Evolutionary conservation across 2,113 vertebrate species (phyloP).

Genomic region (Monopterus albus): DNA sequence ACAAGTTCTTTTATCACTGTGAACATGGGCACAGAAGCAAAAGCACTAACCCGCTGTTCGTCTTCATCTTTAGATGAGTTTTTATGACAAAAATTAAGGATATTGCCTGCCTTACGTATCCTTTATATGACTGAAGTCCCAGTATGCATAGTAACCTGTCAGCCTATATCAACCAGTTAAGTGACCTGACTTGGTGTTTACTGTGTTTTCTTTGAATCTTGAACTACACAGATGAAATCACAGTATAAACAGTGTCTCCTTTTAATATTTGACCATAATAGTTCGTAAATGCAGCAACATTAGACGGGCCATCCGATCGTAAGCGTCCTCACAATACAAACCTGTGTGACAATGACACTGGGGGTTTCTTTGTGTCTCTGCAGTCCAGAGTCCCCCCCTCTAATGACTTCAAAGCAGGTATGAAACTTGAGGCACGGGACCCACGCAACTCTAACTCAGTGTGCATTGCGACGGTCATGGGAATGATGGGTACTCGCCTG

Average conservation of each 20-base stretch:
- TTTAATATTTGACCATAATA: no score
- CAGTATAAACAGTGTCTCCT: no score
- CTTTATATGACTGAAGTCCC: no score
- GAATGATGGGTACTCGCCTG: conserved; percentile 90
- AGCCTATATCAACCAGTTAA: no score
- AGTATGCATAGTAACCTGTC: no score
- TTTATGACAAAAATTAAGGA: no score
- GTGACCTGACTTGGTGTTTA: no score
- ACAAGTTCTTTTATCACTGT: not conserved
- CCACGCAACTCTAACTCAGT: conserved; percentile 93
- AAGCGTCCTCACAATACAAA: not conserved
- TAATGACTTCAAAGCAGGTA: conserved; percentile 95
- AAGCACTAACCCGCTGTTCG: no score
- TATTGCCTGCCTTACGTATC: no score
- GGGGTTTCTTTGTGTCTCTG: conserved; percentile 34
- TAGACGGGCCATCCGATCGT: not conserved
- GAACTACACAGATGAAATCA: no score
- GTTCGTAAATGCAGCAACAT: not conserved
- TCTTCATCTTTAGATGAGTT: no score
- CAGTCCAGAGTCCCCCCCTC: conserved; percentile 90
- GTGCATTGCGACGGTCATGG: conserved; percentile 95
- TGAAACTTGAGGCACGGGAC: conserved; percentile 95
- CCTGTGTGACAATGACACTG: conserved; percentile 4
- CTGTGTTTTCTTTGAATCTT: no score
- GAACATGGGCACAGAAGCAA: not conserved